Base-by-base conservation (phyloP, 2,888 invertebrate species). In the Oxytorus armatus region DNA sequence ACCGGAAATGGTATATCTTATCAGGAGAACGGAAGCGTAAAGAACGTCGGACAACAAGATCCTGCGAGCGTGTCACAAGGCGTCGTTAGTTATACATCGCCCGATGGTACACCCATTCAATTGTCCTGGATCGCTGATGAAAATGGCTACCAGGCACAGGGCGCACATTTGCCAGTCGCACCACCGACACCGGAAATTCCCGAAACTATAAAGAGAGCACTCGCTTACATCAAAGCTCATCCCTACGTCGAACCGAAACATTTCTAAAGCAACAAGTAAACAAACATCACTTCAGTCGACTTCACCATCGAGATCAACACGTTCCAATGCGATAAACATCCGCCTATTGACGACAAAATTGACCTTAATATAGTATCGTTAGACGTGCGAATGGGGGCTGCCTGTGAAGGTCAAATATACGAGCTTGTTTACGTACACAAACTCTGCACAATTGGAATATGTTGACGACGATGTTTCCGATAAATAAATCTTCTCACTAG, bases 91-190 rank as follows among this genome's bases (percentile, higher is more conserved):
- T 74, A 79, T 49, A 80, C 77, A 0, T 42, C 81, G 8, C 82
- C 85, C 10, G 85, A 85, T 66, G 85, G 85, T 7, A 83, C 81
- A 18, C 81, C 81, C 51, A 44, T 82, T 11, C 25, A 80, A n/a
- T 14, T 83, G 0, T 36, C 55, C 5, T 83, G 82, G 82, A 29
- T 49, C 36, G 83, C 83, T 33, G 82, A 85, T 57, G 81, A 81
- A 57, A 83, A 79, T 44, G 84, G 82, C 18, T 81, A 66, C 23
- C 66, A 77, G 8, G 76, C 82, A 3, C n/a, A 70, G 53, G 84
- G 85, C 36, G 57, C 68, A 42, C 82, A 84, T 47, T 66, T 85
- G 16, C 85, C 85, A 7, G 81, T 77, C 5, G 74, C 81, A 3
- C 77, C 82, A 23, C 49, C 76, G 3, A 55, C 74, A 18, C 83